Base-by-base conservation (phyloP, 1,140 invertebrate species). In the Solenopsis fugax region DNA sequence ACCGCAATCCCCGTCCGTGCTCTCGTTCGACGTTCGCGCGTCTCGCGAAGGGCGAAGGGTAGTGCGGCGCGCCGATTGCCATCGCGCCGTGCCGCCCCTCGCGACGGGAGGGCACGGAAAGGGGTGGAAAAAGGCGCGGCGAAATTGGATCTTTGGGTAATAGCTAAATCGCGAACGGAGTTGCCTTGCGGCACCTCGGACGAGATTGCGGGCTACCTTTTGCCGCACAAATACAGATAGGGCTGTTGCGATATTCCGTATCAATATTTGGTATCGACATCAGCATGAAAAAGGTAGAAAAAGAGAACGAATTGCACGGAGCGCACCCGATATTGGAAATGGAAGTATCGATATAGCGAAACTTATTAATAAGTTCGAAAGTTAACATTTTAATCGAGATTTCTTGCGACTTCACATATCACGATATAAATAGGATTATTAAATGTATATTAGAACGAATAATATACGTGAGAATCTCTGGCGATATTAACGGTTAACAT, bases 81-180 rank as follows among this genome's bases (percentile, higher is more conserved):
- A 64, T 7, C n/a, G 41, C n/a, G 21, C 9, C 71, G 2, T 2
- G 29, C 29, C 29, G 29, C 41, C 41, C 41, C 4, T 7, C 7
- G 41, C 58, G 69, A 45, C 21, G 34, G 29, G 21, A 56, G 69
- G 29, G 64, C 41, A n/a, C 7, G 58, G 29, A 5, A 24, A 37
- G 13, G 18, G 34, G 3, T 34, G 29, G 54, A 41, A 52, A 56
- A 73, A 62, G 41, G 29, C 60, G 13, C 54, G 18, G 50, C 37
- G 73, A 78, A 90, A 89, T 90, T 89, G 85, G 82, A 90, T 89
- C 85, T 78, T 85, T 34, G 60, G 72, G 52, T 72, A 80, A 50
- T 60, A 62, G 58, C 50, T 84, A 87, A 89, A 89, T 90, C 71
- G 89, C 84, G 58, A 69, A 56, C 67, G 37, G 24, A 58, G 64